Percentiles rank a stretch among this genome's conserved stretches.
These are phyloP conservation scores for Megalops atlanticus DNA, from an alignment of 2,113 vertebrate species.

Conservation along the genomic window DNA sequence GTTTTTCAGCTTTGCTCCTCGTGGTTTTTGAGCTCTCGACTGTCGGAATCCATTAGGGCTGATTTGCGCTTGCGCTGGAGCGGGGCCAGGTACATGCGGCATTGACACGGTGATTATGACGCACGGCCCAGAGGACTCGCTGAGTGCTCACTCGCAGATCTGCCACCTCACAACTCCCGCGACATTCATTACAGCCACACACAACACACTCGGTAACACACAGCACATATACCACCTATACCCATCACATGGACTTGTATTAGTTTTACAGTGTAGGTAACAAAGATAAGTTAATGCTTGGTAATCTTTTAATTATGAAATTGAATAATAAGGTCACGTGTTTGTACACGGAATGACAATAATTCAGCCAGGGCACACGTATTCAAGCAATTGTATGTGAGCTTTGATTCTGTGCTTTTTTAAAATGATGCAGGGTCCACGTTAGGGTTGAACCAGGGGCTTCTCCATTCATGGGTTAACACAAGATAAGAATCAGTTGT, in stretches of 20 bases:
- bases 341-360: background rate
- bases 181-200: background rate
- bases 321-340: background rate
- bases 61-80: conserved; percentile 55
- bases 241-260: background rate
- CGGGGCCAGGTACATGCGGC: conserved; percentile 46
- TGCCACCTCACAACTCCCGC: background rate
- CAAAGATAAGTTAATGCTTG: background rate
- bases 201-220: background rate
- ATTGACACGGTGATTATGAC: conserved; percentile 43
- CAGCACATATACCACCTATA: background rate
- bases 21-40: conserved; percentile 42
- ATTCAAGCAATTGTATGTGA: background rate
- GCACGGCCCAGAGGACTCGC: conserved; percentile 35
- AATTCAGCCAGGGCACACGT: background rate
- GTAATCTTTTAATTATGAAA: no score
- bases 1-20: conserved; percentile 59
- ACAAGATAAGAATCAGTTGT: background rate
- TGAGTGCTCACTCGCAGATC: conserved; percentile 15
- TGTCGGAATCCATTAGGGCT: conserved; percentile 66
- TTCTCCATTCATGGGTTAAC: background rate
- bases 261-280: background rate
- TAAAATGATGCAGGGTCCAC: background rate
- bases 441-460: background rate
- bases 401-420: background rate